Evolutionary conservation across 2,888 invertebrate species (phyloP), one percentile per base, ranked within the genome.

Genomic region (Notocelia uddmanniana): DNA sequence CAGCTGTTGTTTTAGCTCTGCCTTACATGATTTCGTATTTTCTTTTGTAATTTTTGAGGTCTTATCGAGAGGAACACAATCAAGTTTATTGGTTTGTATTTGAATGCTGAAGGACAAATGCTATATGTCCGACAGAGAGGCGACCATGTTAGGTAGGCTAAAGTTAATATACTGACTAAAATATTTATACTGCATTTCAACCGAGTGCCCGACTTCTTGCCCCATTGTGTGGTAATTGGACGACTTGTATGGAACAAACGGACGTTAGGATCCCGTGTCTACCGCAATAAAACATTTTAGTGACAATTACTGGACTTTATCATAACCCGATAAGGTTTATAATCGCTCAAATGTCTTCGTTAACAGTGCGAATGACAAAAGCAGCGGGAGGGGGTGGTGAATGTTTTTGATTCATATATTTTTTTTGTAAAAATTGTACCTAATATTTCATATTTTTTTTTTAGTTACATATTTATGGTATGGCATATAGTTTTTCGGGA

Each of bases 171-270:
- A 54, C 54, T 64, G 52, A 9, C 15, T 34, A 19, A 18, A 2
- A 9, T 37, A 1, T 11, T 54, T 64, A 64, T 54, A 64, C 23
- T 64, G 52, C n/a, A n/a, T 41, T 66, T 19, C 37, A 34, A 41
- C 21, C 66, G 66, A 59, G 54, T 67, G 71, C 71, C 71, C 71
- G 71, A 66, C 31, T 67, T 71, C 60, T 71, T 71, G 66, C 52
- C 21, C 72, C 50, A 72, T 72, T 72, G 68, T 72, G 72, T 72
- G 72, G 60, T 72, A 72, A 72, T 72, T 62, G 23, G 18, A 9
- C 68, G 21, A 67, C 67, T 67, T 55, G 37, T 72, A 23, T 48
- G 62, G 41, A 68, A 68, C 67, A 72, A 62, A 72, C 55, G 68
- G 41, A 54, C 72, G 72, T 68, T 72, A 67, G 66, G 71, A 60